A percentile compares a stretch with the other conserved stretches of the same genome.
phyloP scores from a whole-genome alignment of 92 coral and sea anemone species.

The Virgularia gustaviana region DNA sequence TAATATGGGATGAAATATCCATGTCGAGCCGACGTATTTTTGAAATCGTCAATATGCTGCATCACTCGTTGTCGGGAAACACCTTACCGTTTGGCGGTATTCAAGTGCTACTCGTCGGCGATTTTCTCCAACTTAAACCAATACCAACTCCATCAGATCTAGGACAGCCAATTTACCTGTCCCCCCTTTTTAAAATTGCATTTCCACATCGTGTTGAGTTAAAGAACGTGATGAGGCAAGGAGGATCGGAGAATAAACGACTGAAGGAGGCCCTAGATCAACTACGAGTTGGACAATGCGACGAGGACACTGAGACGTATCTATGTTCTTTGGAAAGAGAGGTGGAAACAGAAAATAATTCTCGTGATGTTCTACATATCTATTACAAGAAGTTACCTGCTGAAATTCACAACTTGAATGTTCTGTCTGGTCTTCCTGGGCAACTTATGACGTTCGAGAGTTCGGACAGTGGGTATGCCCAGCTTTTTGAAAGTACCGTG shows the following conservation, averaged over 20 bases:
- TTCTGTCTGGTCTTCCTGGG: slow-evolving; percentile 50
- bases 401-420: slow-evolving; percentile 46
- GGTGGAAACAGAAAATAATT: slow-evolving; percentile 2
- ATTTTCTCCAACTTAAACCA: slow-evolving; percentile 53
- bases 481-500: background rate
- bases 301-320: slow-evolving; percentile 12
- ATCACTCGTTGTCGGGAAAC: slow-evolving; percentile 16
- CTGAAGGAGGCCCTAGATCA: slow-evolving; percentile 12
- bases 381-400: slow-evolving; percentile 53
- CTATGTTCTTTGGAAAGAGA: slow-evolving; percentile 9
- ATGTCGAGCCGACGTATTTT: slow-evolving; percentile 57
- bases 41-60: slow-evolving; percentile 45
- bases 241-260: background rate
- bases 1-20: slow-evolving; percentile 55
- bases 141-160: slow-evolving; percentile 47
- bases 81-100: slow-evolving; percentile 43
- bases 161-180: slow-evolving; percentile 45
- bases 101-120: slow-evolving; percentile 52
- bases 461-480: slow-evolving; percentile 37
- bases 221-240: slow-evolving; percentile 40
- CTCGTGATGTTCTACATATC: slow-evolving; percentile 38
- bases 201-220: slow-evolving; percentile 51
- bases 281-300: slow-evolving; percentile 17
- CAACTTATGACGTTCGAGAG: slow-evolving; percentile 47
- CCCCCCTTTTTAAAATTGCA: slow-evolving; percentile 37